Evolutionary conservation across 2,797 vertebrate genomes (phyloP).

Genomic region (Tragopan temminckii): DNA sequence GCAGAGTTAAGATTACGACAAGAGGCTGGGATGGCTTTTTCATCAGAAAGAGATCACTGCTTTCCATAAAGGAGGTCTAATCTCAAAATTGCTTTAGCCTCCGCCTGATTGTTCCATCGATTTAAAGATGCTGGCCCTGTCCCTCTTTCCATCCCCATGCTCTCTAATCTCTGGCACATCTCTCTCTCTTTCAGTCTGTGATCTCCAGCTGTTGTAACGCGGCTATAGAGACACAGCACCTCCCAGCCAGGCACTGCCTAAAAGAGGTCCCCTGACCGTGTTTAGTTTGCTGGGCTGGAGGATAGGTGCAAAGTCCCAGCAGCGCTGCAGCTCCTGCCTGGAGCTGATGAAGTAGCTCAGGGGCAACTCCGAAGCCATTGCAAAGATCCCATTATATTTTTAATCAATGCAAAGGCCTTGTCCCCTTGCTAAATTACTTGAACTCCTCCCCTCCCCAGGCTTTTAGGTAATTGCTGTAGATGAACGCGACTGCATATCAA

Average conservation of each 20-base stretch:
- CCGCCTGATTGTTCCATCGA: slow-evolving; percentile 79
- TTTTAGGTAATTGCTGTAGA: slow-evolving; percentile 67
- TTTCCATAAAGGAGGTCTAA: slow-evolving; percentile 75
- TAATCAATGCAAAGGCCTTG: slow-evolving; percentile 57
- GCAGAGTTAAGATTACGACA: slow-evolving; percentile 71
- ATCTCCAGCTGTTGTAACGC: rapidly evolving
- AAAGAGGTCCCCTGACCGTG: rapidly evolving
- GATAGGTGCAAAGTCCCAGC: neutral
- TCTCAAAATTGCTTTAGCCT: slow-evolving; percentile 80
- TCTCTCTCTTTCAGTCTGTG: neutral
- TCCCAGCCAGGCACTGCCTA: too few species aligned
- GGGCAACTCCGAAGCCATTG: neutral
- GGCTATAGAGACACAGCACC: neutral
- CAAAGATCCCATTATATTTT: slow-evolving; percentile 21
- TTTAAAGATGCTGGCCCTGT: slow-evolving; percentile 50
- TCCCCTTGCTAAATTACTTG: slow-evolving; percentile 50
- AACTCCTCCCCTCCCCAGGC: slow-evolving; percentile 60
- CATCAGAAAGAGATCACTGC: slow-evolving; percentile 73
- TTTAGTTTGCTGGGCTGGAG: neutral
- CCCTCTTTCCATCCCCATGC: neutral
- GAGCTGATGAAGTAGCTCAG: neutral
- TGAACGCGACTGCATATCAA: neutral
- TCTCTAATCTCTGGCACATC: slow-evolving; percentile 23
- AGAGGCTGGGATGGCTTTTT: slow-evolving; percentile 59
- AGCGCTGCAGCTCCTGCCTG: neutral